Evolutionary conservation across 2,113 vertebrate genomes (phyloP).

Genomic region (Fregata magnificens): DNA sequence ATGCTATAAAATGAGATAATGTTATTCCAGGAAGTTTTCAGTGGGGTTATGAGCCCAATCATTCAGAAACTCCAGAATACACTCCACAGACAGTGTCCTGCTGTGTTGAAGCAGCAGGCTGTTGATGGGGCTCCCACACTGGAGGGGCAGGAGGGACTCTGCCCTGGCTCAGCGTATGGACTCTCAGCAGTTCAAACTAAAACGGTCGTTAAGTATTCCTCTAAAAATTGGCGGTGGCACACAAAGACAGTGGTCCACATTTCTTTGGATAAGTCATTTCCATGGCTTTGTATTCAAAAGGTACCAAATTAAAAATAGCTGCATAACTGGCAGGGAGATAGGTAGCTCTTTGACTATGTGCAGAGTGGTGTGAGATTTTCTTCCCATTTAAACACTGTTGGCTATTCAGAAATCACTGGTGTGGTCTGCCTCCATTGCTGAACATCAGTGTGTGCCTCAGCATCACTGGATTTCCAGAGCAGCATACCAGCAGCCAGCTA

Average conservation of each 20-base stretch:
- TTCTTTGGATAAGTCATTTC: not conserved
- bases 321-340: not conserved
- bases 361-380: not conserved
- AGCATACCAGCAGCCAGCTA: fast-evolving
- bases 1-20: not conserved
- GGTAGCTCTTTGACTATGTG: not conserved
- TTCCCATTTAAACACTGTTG: not conserved
- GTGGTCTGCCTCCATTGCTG: not conserved
- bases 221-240: not conserved
- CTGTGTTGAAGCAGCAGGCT: not conserved
- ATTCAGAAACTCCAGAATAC: not conserved
- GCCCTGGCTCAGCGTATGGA: not conserved
- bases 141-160: not conserved
- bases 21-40: not conserved
- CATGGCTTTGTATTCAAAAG: not conserved
- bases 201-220: not conserved
- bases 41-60: not conserved
- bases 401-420: not conserved
- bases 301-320: not conserved
- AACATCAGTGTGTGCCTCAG: not conserved
- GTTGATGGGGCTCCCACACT: not conserved
- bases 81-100: not conserved
- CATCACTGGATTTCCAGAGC: not conserved
- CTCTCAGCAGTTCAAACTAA: not conserved
- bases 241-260: not conserved